A percentile compares a stretch with the other conserved stretches of the same genome.
Evolutionary conservation across 2,113 vertebrate genomes (phyloP).

Genomic region (Haplochromis vanheusdeni): DNA sequence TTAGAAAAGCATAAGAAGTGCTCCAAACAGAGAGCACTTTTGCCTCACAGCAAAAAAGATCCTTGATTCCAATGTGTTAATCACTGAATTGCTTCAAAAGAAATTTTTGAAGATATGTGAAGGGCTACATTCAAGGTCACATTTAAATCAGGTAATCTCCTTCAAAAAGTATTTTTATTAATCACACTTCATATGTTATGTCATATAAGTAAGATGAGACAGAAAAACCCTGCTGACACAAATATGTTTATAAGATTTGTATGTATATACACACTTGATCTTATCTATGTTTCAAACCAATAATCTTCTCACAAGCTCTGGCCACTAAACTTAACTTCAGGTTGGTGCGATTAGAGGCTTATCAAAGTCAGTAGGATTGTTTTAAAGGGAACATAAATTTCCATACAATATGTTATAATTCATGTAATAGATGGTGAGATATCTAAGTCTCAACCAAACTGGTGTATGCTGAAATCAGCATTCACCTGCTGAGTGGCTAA

Average conservation of each 20-base stretch:
- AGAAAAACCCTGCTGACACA: not conserved
- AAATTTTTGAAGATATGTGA: not conserved
- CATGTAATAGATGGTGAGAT: not conserved
- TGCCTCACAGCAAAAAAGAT: not conserved
- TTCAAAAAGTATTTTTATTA: not conserved
- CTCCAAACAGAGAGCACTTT: not conserved
- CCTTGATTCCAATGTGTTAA: not conserved
- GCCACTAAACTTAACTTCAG: not conserved
- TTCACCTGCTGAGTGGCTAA: not conserved
- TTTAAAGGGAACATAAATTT: not conserved
- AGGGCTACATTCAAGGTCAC: not conserved
- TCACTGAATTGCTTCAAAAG: not conserved
- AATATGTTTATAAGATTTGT: not conserved
- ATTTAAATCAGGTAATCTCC: not conserved
- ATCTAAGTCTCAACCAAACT: not conserved
- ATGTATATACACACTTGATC: not conserved
- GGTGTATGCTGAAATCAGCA: not conserved
- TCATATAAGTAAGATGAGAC: not conserved
- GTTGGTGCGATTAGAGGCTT: not conserved
- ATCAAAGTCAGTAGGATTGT: accelerated
- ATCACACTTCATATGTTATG: not conserved
- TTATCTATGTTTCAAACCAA: not conserved
- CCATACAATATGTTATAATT: not conserved
- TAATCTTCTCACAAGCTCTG: not conserved
- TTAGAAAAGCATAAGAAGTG: accelerated